Evolutionary conservation across 2,113 vertebrate species (phyloP).

Genomic region (Tyrannus savana): DNA sequence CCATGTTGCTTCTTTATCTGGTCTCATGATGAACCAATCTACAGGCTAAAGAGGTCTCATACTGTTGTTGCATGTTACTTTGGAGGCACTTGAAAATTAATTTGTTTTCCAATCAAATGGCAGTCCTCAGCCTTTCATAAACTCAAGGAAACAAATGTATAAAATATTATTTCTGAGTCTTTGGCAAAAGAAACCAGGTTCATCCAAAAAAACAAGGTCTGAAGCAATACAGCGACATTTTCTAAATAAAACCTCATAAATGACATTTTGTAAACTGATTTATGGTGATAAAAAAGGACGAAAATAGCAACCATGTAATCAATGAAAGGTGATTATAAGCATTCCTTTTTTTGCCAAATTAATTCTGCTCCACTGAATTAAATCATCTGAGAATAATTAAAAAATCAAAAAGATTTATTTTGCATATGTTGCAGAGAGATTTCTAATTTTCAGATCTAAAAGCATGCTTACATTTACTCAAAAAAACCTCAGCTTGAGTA

Average conservation of each 20-base stretch:
- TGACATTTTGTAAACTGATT: neutral
- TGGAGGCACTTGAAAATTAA: neutral
- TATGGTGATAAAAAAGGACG: neutral
- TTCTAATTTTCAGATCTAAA: neutral
- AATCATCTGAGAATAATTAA: neutral
- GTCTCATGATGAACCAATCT: neutral
- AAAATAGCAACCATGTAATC: neutral
- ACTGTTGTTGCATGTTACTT: neutral
- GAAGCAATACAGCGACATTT: accelerated
- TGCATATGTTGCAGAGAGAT: neutral
- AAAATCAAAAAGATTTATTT: neutral
- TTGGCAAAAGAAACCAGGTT: neutral
- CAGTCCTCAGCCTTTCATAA: neutral
- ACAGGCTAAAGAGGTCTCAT: neutral
- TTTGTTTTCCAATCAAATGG: neutral
- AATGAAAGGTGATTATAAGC: neutral
- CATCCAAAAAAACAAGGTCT: neutral
- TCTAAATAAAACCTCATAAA: neutral
- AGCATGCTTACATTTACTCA: neutral
- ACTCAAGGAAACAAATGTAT: neutral
- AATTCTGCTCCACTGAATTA: neutral
- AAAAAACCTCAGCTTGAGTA: neutral
- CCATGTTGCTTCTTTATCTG: neutral
- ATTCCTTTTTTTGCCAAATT: neutral
- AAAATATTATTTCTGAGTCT: neutral